Evolutionary conservation across 2,113 vertebrate genomes (phyloP), one percentile per base, ranked within the genome.

Genomic region (Cisticola juncidis): DNA sequence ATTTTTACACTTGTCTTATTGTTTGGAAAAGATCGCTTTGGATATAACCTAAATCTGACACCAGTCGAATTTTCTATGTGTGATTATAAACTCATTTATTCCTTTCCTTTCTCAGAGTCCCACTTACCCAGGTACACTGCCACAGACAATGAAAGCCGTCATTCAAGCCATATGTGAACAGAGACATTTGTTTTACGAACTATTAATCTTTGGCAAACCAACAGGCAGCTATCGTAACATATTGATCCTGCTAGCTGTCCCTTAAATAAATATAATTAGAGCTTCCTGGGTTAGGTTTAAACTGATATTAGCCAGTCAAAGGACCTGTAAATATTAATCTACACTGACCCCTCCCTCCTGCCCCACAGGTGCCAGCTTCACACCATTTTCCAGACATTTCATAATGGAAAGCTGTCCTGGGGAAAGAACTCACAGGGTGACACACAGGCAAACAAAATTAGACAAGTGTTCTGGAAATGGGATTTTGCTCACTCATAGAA

Each of bases 171-270:
- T 95, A 96, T 96, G 96, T 95, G 96, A 97, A 97, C 80, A 88
- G 71, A 93, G 71, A 90, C 95, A 96, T 97, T 97, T 97, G 96
- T 96, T 97, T 96, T 96, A 95, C n/a, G 14, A 97, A 96, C 95
- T 94, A 97, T 96, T 97, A 97, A 96, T 96, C 95, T 96, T 92
- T 68, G 85, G 94, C 92, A 97, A 97, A 96, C 95, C 90, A 96
- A 96, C 94, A 97, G 85, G 95, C 94, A 94, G 96, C 95, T 95
- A 96, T 97, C 93, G 88, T 96, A 97, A 90, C 22, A 1, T 96
- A 97, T 97, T 96, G 96, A 97, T 96, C 92, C 88, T 96, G 88
- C 85, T 87, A 94, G 58, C 90, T 97, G 93, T 97, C 95, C 72
- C 92, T 94, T 70, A 84, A 97, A 96, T 95, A 97, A 94, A 84